Base-by-base conservation (phyloP, 37 sponge, comb jelly and placozoan species). In the Theonella swinhoei region DNA sequence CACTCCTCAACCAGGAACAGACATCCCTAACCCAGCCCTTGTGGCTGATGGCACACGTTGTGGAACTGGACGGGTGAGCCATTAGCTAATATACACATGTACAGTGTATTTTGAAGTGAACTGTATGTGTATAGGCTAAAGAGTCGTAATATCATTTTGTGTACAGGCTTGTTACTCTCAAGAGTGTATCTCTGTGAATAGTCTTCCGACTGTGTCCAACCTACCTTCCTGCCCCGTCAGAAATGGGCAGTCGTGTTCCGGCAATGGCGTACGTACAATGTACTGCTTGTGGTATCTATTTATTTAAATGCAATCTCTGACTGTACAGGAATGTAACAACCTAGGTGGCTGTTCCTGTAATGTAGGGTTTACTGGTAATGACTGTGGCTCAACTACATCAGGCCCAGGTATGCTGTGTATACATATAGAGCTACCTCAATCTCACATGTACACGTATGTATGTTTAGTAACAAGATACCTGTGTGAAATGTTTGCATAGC, bases 201-300 rank as follows among this genome's bases (percentile, higher is more conserved):
- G 11, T 40, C 68, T 80, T 33, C 64, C 63, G 1, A 28, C 64
- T 2, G 37, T 47, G 8, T 31, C 68, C 38, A 9, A 78, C 29
- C 82, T 86, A 72, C 69, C 91, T 9, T 28, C 42, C 19, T 47
- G 54, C 54, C 54, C 54, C 54, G 82, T 79, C 7, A 54, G 67
- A n/a, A 91, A 91, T 62, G 82, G 77, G 28, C 68, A 33, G 60
- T 22, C 39, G 25, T 91, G 91, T 65, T 91, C 91, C 38, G 91
- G 87, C 29, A 91, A 86, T 81, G 92, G 88, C 29, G 88, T 87
- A 79, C 39, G 87, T 23, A 60, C 54, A 47, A 7, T 14, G n/a
- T n/a, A n/a, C n/a, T n/a, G n/a, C n/a, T n/a, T n/a, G n/a, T n/a
- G n/a, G n/a, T n/a, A n/a, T n/a, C n/a, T 47, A 14, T 47, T 23